A percentile compares a stretch with the other conserved stretches of the same genome.
These are phyloP conservation scores for Thymallus thymallus DNA, from an alignment of 2,113 vertebrate genomes.

Conservation along the genomic window DNA sequence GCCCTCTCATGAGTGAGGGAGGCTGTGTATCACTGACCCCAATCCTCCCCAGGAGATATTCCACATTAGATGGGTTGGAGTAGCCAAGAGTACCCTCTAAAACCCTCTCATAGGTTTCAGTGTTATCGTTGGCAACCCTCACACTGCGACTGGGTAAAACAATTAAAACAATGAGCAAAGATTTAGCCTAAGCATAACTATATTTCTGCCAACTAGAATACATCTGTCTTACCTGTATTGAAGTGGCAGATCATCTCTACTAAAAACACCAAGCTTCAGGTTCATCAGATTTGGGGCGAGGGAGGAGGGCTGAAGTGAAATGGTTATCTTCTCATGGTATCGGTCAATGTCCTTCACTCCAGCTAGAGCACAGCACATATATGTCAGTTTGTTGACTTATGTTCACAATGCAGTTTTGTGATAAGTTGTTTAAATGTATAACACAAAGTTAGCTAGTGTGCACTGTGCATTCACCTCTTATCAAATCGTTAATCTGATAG, in stretches of 20 bases:
- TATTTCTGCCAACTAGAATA: neutral
- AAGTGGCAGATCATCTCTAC: slow-evolving; percentile 86
- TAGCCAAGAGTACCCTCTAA: slow-evolving; percentile 85
- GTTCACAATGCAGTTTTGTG: neutral
- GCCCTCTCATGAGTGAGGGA: slow-evolving; percentile 93
- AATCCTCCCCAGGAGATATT: slow-evolving; percentile 86
- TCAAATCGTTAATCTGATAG: slow-evolving; percentile 90
- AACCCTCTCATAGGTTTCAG: slow-evolving; percentile 84
- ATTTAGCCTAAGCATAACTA: neutral
- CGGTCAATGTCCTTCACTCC: slow-evolving; percentile 94
- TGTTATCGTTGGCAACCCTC: slow-evolving; percentile 74
- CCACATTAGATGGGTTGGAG: slow-evolving; percentile 91
- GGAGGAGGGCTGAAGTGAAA: slow-evolving; percentile 83
- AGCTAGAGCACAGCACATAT: slow-evolving; percentile 67
- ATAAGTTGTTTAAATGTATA: neutral
- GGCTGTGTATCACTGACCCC: slow-evolving; percentile 88
- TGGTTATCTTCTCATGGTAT: slow-evolving; percentile 89
- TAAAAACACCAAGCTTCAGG: slow-evolving; percentile 88
- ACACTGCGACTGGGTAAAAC: slow-evolving; percentile 75
- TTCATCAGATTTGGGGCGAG: slow-evolving; percentile 76
- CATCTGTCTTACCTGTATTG: slow-evolving; percentile 82
- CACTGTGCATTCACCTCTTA: slow-evolving; percentile 76
- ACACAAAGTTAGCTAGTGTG: neutral
- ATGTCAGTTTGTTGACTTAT: neutral
- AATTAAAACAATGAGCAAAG: neutral